phyloP scores from a whole-genome alignment of 2,888 invertebrate genomes.

The Eristalinus sepulchralis region DNA sequence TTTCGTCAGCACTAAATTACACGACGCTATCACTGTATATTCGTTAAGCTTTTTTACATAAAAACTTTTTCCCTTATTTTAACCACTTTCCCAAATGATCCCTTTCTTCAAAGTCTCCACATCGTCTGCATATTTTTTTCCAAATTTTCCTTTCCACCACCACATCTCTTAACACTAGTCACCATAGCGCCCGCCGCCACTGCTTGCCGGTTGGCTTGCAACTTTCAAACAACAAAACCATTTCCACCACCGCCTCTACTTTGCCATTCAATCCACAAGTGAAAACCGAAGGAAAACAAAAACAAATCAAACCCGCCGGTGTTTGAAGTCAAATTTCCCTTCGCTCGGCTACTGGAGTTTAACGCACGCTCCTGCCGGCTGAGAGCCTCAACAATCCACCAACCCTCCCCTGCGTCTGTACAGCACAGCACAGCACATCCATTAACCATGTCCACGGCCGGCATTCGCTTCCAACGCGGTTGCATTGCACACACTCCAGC shows the following conservation, averaged over 20 bases:
- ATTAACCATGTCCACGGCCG: background rate
- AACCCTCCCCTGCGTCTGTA: background rate
- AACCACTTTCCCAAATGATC: too few relatives aligned
- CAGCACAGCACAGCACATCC: background rate
- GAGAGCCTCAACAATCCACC: background rate
- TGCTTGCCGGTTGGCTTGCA: background rate
- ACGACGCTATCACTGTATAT: too few relatives aligned
- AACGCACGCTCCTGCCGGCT: slow-evolving; percentile 23
- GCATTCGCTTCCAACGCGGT: background rate
- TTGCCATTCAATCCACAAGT: slow-evolving; percentile 17
- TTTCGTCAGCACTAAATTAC: too few relatives aligned
- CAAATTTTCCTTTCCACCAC: background rate
- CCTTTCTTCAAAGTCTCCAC: too few relatives aligned
- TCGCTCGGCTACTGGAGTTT: slow-evolving; percentile 39
- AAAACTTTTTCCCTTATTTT: too few relatives aligned
- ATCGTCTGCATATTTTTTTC: background rate
- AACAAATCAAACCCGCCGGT: slow-evolving; percentile 4
- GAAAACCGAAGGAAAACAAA: background rate
- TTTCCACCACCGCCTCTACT: background rate
- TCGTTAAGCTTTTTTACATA: too few relatives aligned
- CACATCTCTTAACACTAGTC: background rate
- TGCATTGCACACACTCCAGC: slow-evolving; percentile 4
- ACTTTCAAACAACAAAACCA: background rate
- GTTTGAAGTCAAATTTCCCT: slow-evolving; percentile 27
- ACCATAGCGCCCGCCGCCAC: background rate